Evolutionary conservation across 2,797 vertebrate genomes (phyloP), one percentile per base, ranked within the genome.

Genomic region (Pterois miles): DNA sequence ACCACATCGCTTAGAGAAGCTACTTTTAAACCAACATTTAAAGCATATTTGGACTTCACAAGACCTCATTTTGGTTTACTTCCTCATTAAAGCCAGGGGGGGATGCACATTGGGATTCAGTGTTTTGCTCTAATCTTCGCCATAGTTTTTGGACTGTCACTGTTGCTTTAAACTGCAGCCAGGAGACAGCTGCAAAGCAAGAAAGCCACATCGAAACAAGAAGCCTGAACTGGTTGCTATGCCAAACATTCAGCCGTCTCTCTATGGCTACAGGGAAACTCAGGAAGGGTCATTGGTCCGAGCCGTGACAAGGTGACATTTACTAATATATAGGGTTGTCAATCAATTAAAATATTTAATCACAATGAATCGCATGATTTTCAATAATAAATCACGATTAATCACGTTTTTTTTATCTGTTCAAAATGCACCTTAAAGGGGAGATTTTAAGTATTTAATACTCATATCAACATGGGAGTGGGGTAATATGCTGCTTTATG

Each of bases 141-240:
- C 34, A 20, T 43, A 46, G 56, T 50, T 83, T 63, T 74, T 20
- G 25, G 63, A 70, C 36, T 62, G 76, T 50, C 1, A 4, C 58
- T 65, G 78, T 56, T 23, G 14, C 86, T 92, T 88, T 81, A 83
- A 76, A 81, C 38, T 65, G 74, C 60, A 63, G 71, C 48, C 27
- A 65, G 71, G 71, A 77, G 76, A 92, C 88, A 91, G 89, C 89
- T 91, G 91, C 81, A 63, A 11, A 62, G 62, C 75, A 83, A 85
- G 84, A 82, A 82, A 83, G 81, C 71, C 60, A 62, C 52, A n/a
- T 73, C 20, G 77, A 84, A 93, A 92, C 78, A 80, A 88, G 85
- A 86, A 83, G 82, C 82, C 80, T 77, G 70, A 65, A 83, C 78
- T 69, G 20, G 89, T 86, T 83, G 83, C 90, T 79, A 91, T 92